Conservation (phyloP, 2,888 invertebrate genomes). For the Agonopterix alstromeriana region DNA sequence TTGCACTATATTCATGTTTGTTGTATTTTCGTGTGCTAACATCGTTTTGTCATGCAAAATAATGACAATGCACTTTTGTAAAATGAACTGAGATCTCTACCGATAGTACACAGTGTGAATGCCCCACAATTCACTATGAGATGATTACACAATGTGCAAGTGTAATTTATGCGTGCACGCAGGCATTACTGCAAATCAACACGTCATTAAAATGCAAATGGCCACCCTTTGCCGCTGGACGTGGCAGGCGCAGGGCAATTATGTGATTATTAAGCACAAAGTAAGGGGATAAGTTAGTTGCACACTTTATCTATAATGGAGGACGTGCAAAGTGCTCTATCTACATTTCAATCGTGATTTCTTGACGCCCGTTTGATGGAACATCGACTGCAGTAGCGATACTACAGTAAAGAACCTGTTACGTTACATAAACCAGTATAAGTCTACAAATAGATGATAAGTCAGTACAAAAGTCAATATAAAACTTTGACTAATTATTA, state of each 20-base stretch:
- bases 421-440: too few relatives aligned
- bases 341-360: conserved; percentile 4
- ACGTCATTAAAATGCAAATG: conserved; percentile 69
- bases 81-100: too few relatives aligned
- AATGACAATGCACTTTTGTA: too few relatives aligned
- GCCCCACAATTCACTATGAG: not conserved
- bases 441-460: too few relatives aligned
- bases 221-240: conserved; percentile 38
- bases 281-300: conserved; percentile 16
- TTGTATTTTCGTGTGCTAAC: too few relatives aligned
- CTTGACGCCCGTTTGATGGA: conserved; percentile 1
- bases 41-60: too few relatives aligned
- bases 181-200: conserved; percentile 57
- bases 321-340: conserved; percentile 3
- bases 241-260: conserved; percentile 42
- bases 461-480: too few relatives aligned
- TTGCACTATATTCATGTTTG: too few relatives aligned
- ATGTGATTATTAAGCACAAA: conserved; percentile 48
- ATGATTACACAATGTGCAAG: conserved; percentile 24
- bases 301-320: conserved; percentile 11
- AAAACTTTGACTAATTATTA: too few relatives aligned
- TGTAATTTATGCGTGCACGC: conserved; percentile 42
- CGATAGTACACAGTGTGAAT: not conserved
- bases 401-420: too few relatives aligned
- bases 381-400: too few relatives aligned